Evolutionary conservation across 2,888 invertebrate genomes (phyloP).

Genomic region (Ephialtes manifestator): DNA sequence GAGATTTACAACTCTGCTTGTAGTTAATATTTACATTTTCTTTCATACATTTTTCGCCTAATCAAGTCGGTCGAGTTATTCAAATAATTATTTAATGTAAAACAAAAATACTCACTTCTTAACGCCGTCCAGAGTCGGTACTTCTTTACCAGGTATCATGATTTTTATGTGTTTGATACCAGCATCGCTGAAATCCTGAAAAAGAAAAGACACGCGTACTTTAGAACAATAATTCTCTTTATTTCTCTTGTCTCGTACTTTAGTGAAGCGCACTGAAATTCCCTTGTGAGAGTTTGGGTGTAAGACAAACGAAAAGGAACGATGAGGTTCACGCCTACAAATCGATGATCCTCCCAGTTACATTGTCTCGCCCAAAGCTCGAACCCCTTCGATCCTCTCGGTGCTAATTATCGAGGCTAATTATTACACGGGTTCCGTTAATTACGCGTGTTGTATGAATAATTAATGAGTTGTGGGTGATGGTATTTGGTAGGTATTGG

Average conservation of each 20-base stretch:
- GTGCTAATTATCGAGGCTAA: conserved; percentile 73
- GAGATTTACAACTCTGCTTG: no score
- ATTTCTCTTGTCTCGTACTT: conserved; percentile 11
- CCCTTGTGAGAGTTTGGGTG: conserved; percentile 57
- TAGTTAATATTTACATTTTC: neutral
- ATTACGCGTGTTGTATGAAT: conserved; percentile 68
- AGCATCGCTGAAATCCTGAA: conserved; percentile 85
- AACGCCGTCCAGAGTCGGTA: conserved; percentile 85
- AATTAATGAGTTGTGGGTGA: conserved; percentile 58
- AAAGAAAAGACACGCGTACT: conserved; percentile 73
- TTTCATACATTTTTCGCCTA: neutral
- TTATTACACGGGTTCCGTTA: conserved; percentile 70
- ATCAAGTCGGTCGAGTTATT: neutral
- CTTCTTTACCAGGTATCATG: conserved; percentile 86
- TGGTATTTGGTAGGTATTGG: conserved; percentile 31
- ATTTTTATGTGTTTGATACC: conserved; percentile 87
- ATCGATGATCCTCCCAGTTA: conserved; percentile 67
- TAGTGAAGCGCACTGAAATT: conserved; percentile 48
- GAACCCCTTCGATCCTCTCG: conserved; percentile 46
- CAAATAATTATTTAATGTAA: neutral
- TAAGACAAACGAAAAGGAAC: conserved; percentile 59
- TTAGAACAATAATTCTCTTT: conserved; percentile 14
- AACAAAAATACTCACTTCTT: conserved; percentile 84
- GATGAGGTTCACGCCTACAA: conserved; percentile 69
- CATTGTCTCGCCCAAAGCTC: conserved; percentile 32